Base-by-base conservation (phyloP, 2,888 invertebrate species). In the Gasteruption jaculator region DNA sequence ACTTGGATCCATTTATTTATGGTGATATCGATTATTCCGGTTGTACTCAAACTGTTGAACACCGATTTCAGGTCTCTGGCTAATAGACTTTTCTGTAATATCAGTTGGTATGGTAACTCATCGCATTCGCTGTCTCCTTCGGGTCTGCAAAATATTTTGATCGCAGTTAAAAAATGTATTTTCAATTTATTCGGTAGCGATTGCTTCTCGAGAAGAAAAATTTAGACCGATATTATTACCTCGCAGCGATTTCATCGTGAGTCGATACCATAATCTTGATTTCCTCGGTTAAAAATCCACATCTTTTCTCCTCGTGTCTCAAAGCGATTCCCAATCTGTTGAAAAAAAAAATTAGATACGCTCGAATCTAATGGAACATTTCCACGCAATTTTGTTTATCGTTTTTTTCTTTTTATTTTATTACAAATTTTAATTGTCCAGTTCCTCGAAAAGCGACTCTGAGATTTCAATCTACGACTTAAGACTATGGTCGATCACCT, bases 241-340 rank as follows among this genome's bases (percentile, higher is more conserved):
- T 71, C 2, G 76, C 71, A 45, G 74, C 73, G 42, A 76, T 74
- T 62, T 81, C 80, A 61, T 82, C 81, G 54, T 81, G 80, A 11
- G 77, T 75, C 2, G 74, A 70, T 15, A 78, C 85, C 91, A 95
- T 95, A 35, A 82, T 79, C 71, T 88, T 88, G 60, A 91, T 91
- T 77, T 96, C 90, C 55, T 86, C 82, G 15, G 86, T 86, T 38
- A 96, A 76, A 74, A 90, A 96, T 10, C 88, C 86, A 65, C 89
- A 87, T 48, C 94, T 77, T 50, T 85, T 84, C 71, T 96, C 95
- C 73, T 96, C 96, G 64, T 93, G 90, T 46, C 87, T 79, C 35
- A 96, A 71, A 14, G 92, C 91, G 57, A 89, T 82, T 1, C 91
- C 91, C 50, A 92, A 75, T 60, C 90, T 65, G 45, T 12, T 46